Evolutionary conservation across 2,113 vertebrate genomes (phyloP).

Genomic region (Saguinus midas): DNA sequence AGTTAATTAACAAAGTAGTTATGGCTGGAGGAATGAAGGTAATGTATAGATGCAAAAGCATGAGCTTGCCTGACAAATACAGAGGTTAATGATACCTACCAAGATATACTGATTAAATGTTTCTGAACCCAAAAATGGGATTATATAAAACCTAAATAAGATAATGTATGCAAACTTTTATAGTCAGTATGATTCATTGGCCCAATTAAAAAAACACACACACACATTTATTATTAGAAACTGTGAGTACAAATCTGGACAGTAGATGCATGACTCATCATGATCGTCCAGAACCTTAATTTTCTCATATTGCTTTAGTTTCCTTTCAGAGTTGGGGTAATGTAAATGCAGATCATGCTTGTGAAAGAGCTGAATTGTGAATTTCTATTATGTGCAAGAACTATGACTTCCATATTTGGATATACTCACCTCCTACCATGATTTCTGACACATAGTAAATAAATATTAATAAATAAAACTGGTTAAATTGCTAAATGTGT

Average conservation of each 20-base stretch:
- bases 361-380: not conserved
- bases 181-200: not conserved
- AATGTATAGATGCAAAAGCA: not conserved
- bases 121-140: not conserved
- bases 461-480: not conserved
- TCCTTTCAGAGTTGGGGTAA: not conserved
- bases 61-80: not conserved
- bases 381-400: not conserved
- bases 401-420: not conserved
- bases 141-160: conserved; percentile 3
- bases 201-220: not conserved
- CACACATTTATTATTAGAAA: conserved; percentile 25
- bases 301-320: not conserved
- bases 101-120: not conserved
- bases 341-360: not conserved
- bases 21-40: not conserved
- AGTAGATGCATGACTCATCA: not conserved
- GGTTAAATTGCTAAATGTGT: not conserved
- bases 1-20: not conserved
- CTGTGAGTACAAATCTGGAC: not conserved
- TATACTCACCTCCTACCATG: not conserved
- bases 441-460: not conserved
- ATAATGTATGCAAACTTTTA: not conserved
- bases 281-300: not conserved
- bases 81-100: not conserved